These are phyloP conservation scores for Aplidium turbinatum DNA, from an alignment of 23 tunicate species.

Conservation along the genomic window DNA sequence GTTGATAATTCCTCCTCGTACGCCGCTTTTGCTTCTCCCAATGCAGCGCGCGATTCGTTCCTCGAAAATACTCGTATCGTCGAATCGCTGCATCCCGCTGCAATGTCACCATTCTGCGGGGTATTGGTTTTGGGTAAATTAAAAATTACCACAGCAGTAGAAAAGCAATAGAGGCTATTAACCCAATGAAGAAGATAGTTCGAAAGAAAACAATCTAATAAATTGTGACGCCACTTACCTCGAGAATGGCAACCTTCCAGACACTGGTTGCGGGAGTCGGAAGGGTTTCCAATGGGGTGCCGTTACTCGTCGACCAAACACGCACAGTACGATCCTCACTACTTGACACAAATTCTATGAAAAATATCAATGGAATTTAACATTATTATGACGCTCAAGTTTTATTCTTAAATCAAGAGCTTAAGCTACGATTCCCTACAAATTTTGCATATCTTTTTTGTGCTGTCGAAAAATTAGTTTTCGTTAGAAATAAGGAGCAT, in stretches of 20 bases:
- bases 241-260: constrained; percentile 51
- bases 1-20: constrained; percentile 65
- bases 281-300: constrained; percentile 43
- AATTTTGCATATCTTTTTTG: too few relatives aligned
- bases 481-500: too few relatives aligned
- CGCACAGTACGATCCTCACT: constrained; percentile 73
- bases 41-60: constrained; percentile 34
- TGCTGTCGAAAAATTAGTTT: too few relatives aligned
- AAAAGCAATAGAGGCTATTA: too few relatives aligned
- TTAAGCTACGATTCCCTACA: too few relatives aligned
- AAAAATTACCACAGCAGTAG: too few relatives aligned
- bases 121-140: too few relatives aligned
- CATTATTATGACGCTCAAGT: too few relatives aligned
- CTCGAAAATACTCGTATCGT: constrained; percentile 70
- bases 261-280: constrained; percentile 65
- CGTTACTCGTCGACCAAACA: constrained; percentile 44
- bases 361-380: too few relatives aligned
- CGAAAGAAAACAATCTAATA: too few relatives aligned
- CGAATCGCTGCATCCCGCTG: constrained; percentile 77
- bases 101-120: constrained; percentile 69
- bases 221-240: constrained; percentile 32
- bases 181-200: too few relatives aligned
- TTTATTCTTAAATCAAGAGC: too few relatives aligned
- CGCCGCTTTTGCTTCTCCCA: constrained; percentile 42
- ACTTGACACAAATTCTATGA: constrained; percentile 45